Evolutionary conservation across 2,797 vertebrate genomes (phyloP), one percentile per base, ranked within the genome.

Genomic region (Picus viridis): DNA sequence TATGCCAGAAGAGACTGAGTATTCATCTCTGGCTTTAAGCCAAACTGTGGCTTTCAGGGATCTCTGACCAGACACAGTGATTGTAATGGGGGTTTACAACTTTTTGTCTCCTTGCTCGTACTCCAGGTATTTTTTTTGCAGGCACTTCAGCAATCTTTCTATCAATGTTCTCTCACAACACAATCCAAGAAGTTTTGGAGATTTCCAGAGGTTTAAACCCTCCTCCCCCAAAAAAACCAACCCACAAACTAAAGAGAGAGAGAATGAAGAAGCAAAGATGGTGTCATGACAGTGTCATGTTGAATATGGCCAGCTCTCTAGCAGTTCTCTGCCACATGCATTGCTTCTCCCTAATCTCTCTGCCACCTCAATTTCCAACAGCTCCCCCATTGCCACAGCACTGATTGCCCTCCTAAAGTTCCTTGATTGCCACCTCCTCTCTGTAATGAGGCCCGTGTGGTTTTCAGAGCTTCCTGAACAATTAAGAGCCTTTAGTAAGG

Each of bases 41-140:
- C 76, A 87, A 83, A 68, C 56, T 75, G 18, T 63, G 49, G 51
- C 34, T 78, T 91, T 95, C 53, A 88, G 30, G 39, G 45, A 62
- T 92, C 24, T 64, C 49, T 81, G 76, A 83, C 29, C 43, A 88
- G 65, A 92, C 43, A 61, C 4, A 17, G 36, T 36, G 32, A 67
- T 83, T 95, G 89, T 72, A 89, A 82, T 19, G 45, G 76, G 86
- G n/a, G 36, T 78, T 89, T 82, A 79, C 57, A 92, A 56, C 64
- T 90, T 83, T 32, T 47, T 14, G 3, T 69, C 54, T 84, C 61
- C 54, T 41, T 84, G 80, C 12, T 0, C 0, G 69, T 49, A 47
- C 24, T 74, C 29, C 59, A 47, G 54, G 45, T 24, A 22, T 34
- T 69, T 29, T 83, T 83, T 90, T 83, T 83, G 75, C 36, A 94